These are phyloP conservation scores for Petrolisthes manimaculis DNA, from an alignment of 2,888 invertebrate genomes.

Conservation along the genomic window DNA sequence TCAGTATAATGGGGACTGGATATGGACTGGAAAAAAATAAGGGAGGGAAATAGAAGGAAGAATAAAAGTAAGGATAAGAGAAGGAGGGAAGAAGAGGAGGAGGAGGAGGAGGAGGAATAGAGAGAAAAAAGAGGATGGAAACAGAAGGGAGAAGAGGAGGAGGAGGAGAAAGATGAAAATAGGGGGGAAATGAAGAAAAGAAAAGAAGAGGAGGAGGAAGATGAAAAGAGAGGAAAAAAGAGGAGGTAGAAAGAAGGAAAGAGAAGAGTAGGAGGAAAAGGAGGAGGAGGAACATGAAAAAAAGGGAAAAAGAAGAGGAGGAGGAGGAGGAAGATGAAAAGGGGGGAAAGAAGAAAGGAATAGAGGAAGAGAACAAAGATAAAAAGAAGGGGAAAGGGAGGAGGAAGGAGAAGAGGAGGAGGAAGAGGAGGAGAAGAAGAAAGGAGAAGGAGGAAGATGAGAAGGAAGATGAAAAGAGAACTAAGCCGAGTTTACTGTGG, in stretches of 20 bases:
- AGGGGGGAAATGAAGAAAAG: too few species aligned
- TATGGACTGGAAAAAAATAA: too few species aligned
- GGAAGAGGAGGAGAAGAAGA: too few species aligned
- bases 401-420: background rate
- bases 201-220: too few species aligned
- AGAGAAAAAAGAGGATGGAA: background rate
- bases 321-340: slow-evolving; percentile 1
- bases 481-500: too few species aligned
- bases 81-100: background rate
- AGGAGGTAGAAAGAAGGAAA: too few species aligned
- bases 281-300: background rate
- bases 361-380: too few species aligned
- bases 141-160: background rate
- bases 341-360: too few species aligned
- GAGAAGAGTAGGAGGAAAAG: too few species aligned
- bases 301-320: background rate
- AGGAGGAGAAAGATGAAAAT: too few species aligned
- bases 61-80: background rate
- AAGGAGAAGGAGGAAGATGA: background rate
- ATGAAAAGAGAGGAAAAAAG: background rate
- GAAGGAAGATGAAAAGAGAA: background rate
- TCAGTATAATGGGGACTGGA: background rate
- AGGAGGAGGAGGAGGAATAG: background rate
- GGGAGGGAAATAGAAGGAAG: background rate
- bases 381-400: background rate